phyloP scores from a whole-genome alignment of 2,888 invertebrate genomes.

The Norana najaformis region DNA sequence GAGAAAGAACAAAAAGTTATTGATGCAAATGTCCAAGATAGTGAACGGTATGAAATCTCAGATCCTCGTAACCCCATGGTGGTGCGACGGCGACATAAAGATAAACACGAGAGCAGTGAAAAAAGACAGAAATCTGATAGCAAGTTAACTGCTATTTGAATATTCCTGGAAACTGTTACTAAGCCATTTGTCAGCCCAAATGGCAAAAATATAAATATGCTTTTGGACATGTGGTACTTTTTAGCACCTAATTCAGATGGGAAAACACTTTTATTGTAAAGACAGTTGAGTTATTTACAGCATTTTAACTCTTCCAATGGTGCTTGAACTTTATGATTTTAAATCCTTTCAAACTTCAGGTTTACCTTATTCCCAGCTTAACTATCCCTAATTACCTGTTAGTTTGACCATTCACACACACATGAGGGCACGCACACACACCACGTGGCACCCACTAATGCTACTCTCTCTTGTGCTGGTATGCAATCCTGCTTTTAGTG shows the following conservation, averaged over 20 bases:
- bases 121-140: conserved; percentile 26
- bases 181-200: not conserved
- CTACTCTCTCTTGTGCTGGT: no score
- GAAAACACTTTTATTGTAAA: not conserved
- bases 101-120: conserved; percentile 35
- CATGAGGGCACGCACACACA: not conserved
- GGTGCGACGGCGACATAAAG: conserved; percentile 78
- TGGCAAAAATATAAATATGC: not conserved
- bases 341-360: no score
- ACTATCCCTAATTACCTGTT: not conserved
- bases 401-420: not conserved
- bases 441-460: no score
- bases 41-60: conserved; percentile 94
- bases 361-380: no score
- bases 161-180: conserved; percentile 1
- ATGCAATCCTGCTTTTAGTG: no score
- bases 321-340: no score
- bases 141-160: not conserved
- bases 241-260: not conserved
- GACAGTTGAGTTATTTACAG: not conserved
- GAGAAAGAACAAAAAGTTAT: conserved; percentile 71
- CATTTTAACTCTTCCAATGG: not conserved
- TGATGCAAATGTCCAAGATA: conserved; percentile 87
- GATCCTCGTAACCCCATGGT: conserved; percentile 94
- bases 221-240: not conserved